These are phyloP conservation scores for Smittia sp. DNA, from an alignment of 2,888 invertebrate genomes.

Conservation along the genomic window DNA sequence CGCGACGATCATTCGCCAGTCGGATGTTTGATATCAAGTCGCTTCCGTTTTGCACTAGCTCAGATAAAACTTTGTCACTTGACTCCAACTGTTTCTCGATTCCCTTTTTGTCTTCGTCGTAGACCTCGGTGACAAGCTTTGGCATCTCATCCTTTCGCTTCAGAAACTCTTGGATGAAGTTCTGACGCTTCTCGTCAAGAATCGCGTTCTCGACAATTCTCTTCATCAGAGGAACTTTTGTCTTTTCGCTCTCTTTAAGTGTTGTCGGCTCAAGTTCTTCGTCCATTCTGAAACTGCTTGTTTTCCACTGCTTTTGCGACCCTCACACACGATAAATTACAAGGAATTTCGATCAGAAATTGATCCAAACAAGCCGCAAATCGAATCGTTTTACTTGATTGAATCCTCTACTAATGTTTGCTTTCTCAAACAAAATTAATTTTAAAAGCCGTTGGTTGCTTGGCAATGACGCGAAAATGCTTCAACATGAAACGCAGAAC, in stretches of 20 bases:
- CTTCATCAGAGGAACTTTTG: constrained; percentile 32
- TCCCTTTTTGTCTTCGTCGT: constrained; percentile 56
- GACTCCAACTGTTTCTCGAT: constrained; percentile 65
- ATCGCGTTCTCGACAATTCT: constrained; percentile 38
- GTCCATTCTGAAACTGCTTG: background rate
- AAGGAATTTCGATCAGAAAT: background rate
- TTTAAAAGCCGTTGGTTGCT: background rate
- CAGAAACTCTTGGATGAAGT: constrained; percentile 34
- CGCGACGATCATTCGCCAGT: constrained; percentile 72
- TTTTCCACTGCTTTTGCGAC: background rate
- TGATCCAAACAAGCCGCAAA: background rate
- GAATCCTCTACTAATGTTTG: background rate
- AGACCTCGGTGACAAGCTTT: constrained; percentile 44
- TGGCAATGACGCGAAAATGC: background rate
- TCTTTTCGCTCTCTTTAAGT: background rate
- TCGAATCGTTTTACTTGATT: background rate
- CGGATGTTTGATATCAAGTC: constrained; percentile 74
- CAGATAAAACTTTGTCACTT: constrained; percentile 64
- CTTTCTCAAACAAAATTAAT: background rate
- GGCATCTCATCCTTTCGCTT: constrained; percentile 41
- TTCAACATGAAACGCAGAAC: background rate
- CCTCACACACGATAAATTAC: constrained; percentile 5
- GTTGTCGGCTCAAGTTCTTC: background rate
- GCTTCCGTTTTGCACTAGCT: constrained; percentile 65
- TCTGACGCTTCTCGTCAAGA: constrained; percentile 33